phyloP scores from a whole-genome alignment of 2,888 invertebrate genomes.

The Hypena proboscidalis region DNA sequence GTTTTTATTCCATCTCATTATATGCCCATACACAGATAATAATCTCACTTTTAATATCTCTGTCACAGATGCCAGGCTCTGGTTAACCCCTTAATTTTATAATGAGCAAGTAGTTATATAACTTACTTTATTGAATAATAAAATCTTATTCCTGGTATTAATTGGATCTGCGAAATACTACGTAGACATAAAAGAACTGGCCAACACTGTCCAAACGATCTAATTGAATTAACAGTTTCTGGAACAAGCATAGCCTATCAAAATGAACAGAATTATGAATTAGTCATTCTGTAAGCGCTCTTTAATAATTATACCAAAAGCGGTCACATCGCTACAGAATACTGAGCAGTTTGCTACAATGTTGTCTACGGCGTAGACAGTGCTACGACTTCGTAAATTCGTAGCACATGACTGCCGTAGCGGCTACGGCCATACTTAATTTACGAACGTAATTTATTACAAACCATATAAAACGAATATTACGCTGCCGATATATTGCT shows the following conservation, averaged over 20 bases:
- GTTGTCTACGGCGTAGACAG: slow-evolving; percentile 26
- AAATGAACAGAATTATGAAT: slow-evolving; percentile 22
- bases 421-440: too few relatives aligned
- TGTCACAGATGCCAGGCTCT: too few relatives aligned
- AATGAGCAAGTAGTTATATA: too few relatives aligned
- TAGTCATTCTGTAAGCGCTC: slow-evolving; percentile 25
- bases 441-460: slow-evolving; percentile 9
- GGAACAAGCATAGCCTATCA: slow-evolving; percentile 2
- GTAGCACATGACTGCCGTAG: slow-evolving; percentile 31
- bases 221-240: background rate
- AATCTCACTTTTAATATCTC: too few relatives aligned
- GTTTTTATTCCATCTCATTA: too few relatives aligned
- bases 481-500: slow-evolving; percentile 12
- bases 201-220: background rate
- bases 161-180: too few relatives aligned
- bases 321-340: slow-evolving; percentile 28
- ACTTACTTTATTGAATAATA: too few relatives aligned
- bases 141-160: too few relatives aligned
- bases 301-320: slow-evolving; percentile 33
- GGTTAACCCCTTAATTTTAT: too few relatives aligned
- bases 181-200: background rate
- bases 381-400: slow-evolving; percentile 28
- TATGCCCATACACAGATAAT: too few relatives aligned
- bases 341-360: slow-evolving; percentile 28
- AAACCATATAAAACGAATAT: slow-evolving; percentile 11